These are phyloP conservation scores for Tyto alba DNA, from an alignment of 2,113 vertebrate species.

Conservation along the genomic window DNA sequence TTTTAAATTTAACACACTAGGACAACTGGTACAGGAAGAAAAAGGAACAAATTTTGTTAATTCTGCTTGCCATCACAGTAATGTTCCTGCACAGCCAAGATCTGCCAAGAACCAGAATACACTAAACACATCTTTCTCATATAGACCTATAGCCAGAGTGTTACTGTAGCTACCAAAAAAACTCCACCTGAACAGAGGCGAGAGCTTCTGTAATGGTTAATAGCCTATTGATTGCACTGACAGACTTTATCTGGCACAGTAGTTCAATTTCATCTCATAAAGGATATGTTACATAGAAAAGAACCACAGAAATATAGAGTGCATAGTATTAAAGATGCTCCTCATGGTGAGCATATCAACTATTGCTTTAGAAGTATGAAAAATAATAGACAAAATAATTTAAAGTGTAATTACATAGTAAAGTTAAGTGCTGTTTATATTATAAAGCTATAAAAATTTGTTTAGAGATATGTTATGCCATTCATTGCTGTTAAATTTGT, in stretches of 20 bases:
- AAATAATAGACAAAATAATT: neutral
- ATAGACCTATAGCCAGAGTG: neutral
- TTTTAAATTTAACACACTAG: neutral
- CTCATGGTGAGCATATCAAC: neutral
- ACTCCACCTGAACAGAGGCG: neutral
- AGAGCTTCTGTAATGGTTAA: neutral
- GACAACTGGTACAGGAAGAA: neutral
- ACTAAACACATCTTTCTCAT: neutral
- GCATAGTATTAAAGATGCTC: neutral
- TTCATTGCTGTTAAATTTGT: neutral
- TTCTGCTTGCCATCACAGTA: neutral
- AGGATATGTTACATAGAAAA: neutral
- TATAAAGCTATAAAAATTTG: neutral
- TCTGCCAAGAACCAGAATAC: neutral
- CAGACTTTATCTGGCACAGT: neutral
- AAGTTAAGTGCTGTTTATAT: neutral
- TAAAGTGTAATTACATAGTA: neutral
- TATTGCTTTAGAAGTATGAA: neutral
- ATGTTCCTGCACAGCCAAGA: neutral
- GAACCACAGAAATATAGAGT: neutral
- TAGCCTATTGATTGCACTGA: neutral
- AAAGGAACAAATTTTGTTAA: neutral
- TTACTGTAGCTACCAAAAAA: neutral
- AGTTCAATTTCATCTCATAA: neutral
- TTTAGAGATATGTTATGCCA: neutral